These are phyloP conservation scores for Arion vulgaris DNA, from an alignment of 1,140 invertebrate species.

Conservation along the genomic window DNA sequence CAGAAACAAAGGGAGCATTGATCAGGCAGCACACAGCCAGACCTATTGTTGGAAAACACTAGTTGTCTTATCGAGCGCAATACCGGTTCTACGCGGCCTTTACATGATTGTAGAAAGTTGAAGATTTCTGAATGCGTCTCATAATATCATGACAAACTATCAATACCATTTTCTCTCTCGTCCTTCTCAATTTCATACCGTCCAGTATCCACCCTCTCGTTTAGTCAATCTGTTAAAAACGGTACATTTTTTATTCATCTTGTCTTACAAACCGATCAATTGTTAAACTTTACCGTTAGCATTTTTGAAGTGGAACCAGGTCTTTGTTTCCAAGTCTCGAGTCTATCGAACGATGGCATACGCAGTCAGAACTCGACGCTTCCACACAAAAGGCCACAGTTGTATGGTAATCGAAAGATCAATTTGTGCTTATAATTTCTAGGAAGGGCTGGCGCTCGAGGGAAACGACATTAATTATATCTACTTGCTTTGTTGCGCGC, in stretches of 20 bases:
- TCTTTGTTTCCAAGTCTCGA: constrained; percentile 6
- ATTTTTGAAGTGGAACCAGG: background rate
- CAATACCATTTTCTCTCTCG: constrained; percentile 5
- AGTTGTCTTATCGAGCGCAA: constrained; percentile 19
- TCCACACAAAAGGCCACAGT: constrained; percentile 13
- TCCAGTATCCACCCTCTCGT: background rate
- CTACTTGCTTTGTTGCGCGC: background rate
- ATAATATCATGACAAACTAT: background rate
- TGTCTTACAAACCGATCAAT: constrained; percentile 19
- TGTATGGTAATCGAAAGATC: constrained; percentile 21
- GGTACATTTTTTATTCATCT: background rate
- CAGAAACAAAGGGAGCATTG: constrained; percentile 17
- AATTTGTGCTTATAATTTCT: constrained; percentile 25
- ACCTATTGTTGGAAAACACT: constrained; percentile 10
- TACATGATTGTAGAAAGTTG: background rate
- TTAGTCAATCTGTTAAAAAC: background rate
- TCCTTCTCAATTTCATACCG: background rate
- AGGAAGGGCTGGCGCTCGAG: background rate
- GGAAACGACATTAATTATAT: background rate
- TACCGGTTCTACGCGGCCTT: background rate
- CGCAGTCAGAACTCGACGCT: constrained; percentile 11
- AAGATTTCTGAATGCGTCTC: background rate
- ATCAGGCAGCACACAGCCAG: background rate
- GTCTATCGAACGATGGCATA: background rate
- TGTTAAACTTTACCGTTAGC: constrained; percentile 4